These are phyloP conservation scores for Tetramorium bicarinatum DNA, from an alignment of 2,888 invertebrate genomes.

Conservation along the genomic window DNA sequence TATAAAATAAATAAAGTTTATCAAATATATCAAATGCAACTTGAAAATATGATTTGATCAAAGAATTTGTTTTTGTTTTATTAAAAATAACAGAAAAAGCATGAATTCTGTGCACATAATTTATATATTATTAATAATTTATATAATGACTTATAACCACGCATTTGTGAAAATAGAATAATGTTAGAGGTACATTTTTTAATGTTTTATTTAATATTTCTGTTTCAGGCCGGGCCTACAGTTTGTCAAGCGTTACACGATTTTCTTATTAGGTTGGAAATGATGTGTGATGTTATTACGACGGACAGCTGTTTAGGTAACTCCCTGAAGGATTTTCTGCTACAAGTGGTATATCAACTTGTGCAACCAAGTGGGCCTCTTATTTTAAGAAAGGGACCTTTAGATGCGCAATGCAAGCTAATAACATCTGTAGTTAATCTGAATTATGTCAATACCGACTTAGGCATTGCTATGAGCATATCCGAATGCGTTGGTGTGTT, in stretches of 20 bases:
- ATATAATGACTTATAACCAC: background rate
- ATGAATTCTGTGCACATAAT: background rate
- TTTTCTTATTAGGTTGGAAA: constrained; percentile 90
- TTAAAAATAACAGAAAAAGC: too few relatives aligned
- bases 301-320: constrained; percentile 87
- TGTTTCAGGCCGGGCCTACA: constrained; percentile 91
- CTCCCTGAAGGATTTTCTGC: constrained; percentile 89
- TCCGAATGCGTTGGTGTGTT: constrained; percentile 90
- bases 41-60: too few relatives aligned
- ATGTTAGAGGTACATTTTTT: background rate
- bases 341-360: constrained; percentile 91
- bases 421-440: constrained; percentile 90
- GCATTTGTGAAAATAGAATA: background rate
- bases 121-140: background rate
- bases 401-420: constrained; percentile 92
- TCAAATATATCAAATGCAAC: too few relatives aligned
- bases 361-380: constrained; percentile 90
- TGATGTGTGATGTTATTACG: constrained; percentile 89
- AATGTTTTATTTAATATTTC: constrained; percentile 45
- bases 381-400: constrained; percentile 89
- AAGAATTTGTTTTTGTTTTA: too few relatives aligned
- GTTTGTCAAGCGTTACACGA: constrained; percentile 92
- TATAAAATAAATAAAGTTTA: background rate
- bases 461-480: constrained; percentile 91
- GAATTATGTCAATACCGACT: constrained; percentile 90